Conservation (phyloP, 2,113 vertebrate species). For the Hippotragus niger region DNA sequence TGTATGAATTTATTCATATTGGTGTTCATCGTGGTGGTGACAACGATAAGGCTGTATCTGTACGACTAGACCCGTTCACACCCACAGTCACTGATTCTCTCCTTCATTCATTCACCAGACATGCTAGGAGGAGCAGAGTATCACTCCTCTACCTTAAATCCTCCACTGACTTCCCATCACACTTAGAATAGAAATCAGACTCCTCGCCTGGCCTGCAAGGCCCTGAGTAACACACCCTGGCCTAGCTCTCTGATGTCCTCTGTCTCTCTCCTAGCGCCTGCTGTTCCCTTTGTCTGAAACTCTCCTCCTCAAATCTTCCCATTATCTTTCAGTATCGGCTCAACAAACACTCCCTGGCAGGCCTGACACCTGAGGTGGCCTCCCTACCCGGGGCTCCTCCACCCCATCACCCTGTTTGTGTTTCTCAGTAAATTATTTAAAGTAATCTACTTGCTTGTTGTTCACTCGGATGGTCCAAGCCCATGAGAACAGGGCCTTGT, state of each 20-base stretch:
- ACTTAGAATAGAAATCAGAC: neutral
- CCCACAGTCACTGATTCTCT: neutral
- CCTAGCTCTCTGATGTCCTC: neutral
- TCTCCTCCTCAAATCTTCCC: neutral
- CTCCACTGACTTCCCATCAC: neutral
- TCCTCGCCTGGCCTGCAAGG: neutral
- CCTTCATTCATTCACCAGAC: neutral
- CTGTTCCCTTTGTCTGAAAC: neutral
- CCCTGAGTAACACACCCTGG: neutral
- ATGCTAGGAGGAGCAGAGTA: neutral
- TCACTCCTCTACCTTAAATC: neutral
- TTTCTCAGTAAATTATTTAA: neutral
- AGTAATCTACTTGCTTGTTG: neutral
- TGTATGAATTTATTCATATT: neutral
- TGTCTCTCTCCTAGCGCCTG: neutral
- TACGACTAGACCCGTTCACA: neutral
- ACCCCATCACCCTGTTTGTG: neutral
- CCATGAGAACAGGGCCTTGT: neutral
- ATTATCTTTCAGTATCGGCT: neutral
- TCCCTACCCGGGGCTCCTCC: neutral
- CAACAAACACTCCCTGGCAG: neutral
- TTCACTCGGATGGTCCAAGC: neutral
- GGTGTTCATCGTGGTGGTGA: neutral
- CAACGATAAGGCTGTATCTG: fast-evolving
- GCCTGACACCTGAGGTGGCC: neutral